These are phyloP conservation scores for human DNA, from an alignment of 2,113 vertebrate species.

Conservation along the genomic window DNA sequence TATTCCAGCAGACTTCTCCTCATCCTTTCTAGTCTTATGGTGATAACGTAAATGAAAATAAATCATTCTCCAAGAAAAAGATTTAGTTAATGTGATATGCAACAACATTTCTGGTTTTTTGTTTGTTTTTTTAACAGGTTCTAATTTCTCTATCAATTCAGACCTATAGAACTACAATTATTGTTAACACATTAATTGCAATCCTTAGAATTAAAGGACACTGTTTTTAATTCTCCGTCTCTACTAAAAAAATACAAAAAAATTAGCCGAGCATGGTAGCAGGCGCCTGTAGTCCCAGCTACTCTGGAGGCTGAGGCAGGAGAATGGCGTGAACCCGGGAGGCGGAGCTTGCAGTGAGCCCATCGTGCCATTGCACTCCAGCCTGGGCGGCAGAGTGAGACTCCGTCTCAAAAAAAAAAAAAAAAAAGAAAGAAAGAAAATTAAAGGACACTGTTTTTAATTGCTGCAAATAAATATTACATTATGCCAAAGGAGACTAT, in stretches of 20 bases:
- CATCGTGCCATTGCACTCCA: too few relatives aligned
- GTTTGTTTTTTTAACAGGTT: background rate
- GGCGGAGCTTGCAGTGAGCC: too few relatives aligned
- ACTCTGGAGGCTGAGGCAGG: too few relatives aligned
- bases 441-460: background rate
- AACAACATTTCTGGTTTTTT: slow-evolving; percentile 20
- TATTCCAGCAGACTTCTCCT: background rate
- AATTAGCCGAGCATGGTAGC: too few relatives aligned
- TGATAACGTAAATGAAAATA: background rate
- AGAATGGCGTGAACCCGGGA: too few relatives aligned
- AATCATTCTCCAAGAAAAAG: background rate
- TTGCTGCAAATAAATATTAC: background rate
- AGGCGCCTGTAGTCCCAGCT: too few relatives aligned
- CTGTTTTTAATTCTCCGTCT: background rate
- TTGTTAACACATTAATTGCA: background rate
- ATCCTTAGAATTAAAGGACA: background rate
- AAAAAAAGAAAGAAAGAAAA: background rate
- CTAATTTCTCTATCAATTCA: background rate
- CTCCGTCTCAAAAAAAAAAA: too few relatives aligned
- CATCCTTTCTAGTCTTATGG: background rate
- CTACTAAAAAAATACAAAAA: too few relatives aligned
- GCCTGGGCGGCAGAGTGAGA: too few relatives aligned
- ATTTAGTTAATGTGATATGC: background rate
- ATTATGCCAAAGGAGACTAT: background rate
- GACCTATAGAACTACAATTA: background rate